Evolutionary conservation across 2,113 vertebrate genomes (phyloP), one percentile per base, ranked within the genome.

Genomic region (Prunella himalayana): DNA sequence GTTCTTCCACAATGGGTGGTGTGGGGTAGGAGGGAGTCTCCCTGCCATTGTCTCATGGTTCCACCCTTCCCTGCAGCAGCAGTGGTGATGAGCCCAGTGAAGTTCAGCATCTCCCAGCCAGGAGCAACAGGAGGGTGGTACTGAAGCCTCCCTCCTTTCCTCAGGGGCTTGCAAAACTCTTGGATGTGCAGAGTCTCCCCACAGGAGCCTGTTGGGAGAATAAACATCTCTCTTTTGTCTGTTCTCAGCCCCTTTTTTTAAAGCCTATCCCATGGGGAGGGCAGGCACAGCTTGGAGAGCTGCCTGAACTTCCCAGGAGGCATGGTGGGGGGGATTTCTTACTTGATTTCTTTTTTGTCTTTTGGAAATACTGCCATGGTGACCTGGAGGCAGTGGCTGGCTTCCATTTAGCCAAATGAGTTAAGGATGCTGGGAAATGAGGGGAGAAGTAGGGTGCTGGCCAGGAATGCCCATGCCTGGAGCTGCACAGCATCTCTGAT

Each of bases 351-450:
- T 65, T 78, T 80, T n/a, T 30, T 54, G 61, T 77, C 60, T 93
- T 91, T 94, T 94, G 86, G 73, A 95, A 95, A 65, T 30, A 85
- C 24, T 76, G 77, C 70, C 17, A 22, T 76, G 49, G 84, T 91
- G 91, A 85, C 83, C 83, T 72, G 33, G 4, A 39, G 63, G 41
- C 54, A 91, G 86, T 79, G 66, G 21, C 89, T 92, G 94, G 70
- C 45, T 95, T 89, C 45, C 78, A 94, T 95, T 93, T 92, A 92
- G 61, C 45, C 66, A 88, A 82, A 92, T 2, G 4, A 95, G 45
- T 92, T 95, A 94, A 95, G 95, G 87, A 81, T 91, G 66, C 53
- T 3, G 9, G 63, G 73, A 60, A 78, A 24, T 49, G 25, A 30
- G 30, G 68, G 30, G 33, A 77, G 64, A 68, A 37, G 9, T 57